A percentile compares a stretch with the other conserved stretches of the same genome.
These are phyloP conservation scores for Picathartes gymnocephalus DNA, from an alignment of 2,113 vertebrate species.

Conservation along the genomic window DNA sequence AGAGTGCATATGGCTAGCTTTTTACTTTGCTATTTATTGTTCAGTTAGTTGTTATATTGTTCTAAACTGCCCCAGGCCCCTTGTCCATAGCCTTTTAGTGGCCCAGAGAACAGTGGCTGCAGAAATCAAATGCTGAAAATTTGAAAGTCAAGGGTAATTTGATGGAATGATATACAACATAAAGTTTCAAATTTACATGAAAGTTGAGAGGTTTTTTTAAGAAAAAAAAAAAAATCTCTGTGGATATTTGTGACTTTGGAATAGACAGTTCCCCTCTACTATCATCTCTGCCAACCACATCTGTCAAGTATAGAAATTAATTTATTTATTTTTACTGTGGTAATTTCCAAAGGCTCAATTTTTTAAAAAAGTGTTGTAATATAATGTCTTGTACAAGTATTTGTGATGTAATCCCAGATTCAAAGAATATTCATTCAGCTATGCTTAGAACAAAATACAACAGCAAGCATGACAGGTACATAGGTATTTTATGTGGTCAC, in stretches of 20 bases:
- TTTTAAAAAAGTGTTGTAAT: background rate
- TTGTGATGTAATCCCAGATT: background rate
- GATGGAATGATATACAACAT: background rate
- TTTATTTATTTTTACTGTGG: background rate
- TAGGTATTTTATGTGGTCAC: background rate
- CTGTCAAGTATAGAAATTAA: background rate
- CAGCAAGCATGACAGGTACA: background rate
- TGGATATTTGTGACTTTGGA: background rate
- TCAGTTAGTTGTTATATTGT: background rate
- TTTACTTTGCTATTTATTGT: background rate
- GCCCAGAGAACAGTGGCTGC: background rate
- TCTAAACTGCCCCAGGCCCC: background rate
- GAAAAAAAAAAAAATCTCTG: background rate
- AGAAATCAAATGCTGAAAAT: background rate
- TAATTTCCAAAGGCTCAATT: background rate
- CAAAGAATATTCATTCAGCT: background rate
- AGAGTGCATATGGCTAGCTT: background rate
- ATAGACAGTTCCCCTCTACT: background rate
- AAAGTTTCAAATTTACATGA: background rate
- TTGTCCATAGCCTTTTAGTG: background rate
- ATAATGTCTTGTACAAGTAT: background rate
- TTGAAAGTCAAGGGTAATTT: background rate
- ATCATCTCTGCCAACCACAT: background rate
- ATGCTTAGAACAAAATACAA: background rate
- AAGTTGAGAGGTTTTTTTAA: accelerated